phyloP scores from a whole-genome alignment of 2,888 invertebrate genomes.

The Euzophera pinguis region DNA sequence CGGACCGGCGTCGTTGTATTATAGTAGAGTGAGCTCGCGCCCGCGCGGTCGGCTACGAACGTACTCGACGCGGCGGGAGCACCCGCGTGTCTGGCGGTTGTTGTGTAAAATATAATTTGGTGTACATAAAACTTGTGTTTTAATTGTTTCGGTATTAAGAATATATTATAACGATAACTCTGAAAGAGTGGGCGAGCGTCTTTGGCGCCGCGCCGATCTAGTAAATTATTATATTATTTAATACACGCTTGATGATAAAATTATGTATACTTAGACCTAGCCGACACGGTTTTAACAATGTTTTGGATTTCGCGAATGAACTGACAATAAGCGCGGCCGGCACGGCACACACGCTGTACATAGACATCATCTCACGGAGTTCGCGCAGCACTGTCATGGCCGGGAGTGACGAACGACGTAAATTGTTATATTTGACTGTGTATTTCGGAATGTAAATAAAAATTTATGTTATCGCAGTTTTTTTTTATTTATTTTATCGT shows the following conservation, averaged over 20 bases:
- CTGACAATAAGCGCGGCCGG: slow-evolving; percentile 30
- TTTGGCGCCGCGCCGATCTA: slow-evolving; percentile 28
- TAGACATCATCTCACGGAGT: slow-evolving; percentile 29
- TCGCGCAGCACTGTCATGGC: slow-evolving; percentile 54
- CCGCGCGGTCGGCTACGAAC: neutral
- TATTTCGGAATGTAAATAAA: slow-evolving; percentile 78
- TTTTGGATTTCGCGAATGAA: slow-evolving; percentile 25
- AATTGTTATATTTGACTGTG: slow-evolving; percentile 70
- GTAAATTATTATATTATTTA: slow-evolving; percentile 36
- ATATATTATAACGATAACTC: slow-evolving; percentile 50
- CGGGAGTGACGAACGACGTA: slow-evolving; percentile 48
- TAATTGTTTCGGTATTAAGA: slow-evolving; percentile 68
- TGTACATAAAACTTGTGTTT: slow-evolving; percentile 68
- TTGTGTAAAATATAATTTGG: slow-evolving; percentile 65
- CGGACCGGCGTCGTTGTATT: slow-evolving; percentile 24
- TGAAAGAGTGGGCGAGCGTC: slow-evolving; percentile 48
- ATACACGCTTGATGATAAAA: slow-evolving; percentile 35
- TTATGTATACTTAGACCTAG: slow-evolving; percentile 51
- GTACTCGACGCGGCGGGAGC: slow-evolving; percentile 1
- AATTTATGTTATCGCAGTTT: slow-evolving; percentile 73
- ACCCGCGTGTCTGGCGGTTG: slow-evolving; percentile 1
- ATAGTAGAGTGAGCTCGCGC: slow-evolving; percentile 1
- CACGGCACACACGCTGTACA: slow-evolving; percentile 38
- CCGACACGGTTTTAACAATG: slow-evolving; percentile 32
- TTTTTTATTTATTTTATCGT: slow-evolving; percentile 37